Conservation (phyloP, 2,797 vertebrate species). For the Sebastes reedi region DNA sequence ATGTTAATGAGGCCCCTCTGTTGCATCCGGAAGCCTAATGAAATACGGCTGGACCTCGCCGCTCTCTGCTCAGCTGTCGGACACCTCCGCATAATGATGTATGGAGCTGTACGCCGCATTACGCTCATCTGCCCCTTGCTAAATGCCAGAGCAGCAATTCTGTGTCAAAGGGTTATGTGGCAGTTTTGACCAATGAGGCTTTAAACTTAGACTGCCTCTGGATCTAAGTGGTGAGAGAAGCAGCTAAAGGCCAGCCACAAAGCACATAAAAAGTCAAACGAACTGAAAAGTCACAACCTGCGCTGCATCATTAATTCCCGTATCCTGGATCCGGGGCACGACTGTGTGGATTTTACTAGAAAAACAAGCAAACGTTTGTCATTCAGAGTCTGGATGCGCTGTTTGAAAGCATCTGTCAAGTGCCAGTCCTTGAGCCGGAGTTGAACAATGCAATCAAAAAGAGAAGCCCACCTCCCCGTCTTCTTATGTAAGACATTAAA, state of each 20-base stretch:
- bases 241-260: conserved; percentile 23
- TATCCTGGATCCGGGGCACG: not conserved
- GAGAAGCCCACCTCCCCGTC: not conserved
- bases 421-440: not conserved
- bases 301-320: not conserved
- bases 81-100: conserved; percentile 68
- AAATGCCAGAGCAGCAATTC: conserved; percentile 75
- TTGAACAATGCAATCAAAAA: conserved; percentile 27
- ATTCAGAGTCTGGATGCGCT: not conserved
- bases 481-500: conserved; percentile 48
- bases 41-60: conserved; percentile 43
- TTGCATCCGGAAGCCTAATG: conserved; percentile 51
- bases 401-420: conserved; percentile 9
- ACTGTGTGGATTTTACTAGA: not conserved
- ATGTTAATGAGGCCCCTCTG: conserved; percentile 60
- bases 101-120: conserved; percentile 46
- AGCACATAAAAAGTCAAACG: not conserved
- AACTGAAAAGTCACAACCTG: conserved; percentile 1
- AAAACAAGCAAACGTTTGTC: not conserved
- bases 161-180: conserved; percentile 55
- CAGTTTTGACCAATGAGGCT: conserved; percentile 65
- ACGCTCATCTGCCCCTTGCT: conserved; percentile 63
- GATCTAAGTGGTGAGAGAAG: conserved; percentile 28
- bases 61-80: conserved; percentile 43
- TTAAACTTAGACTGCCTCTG: conserved; percentile 40